phyloP scores from a whole-genome alignment of 2,888 invertebrate species.

The Nycteola revayana region DNA sequence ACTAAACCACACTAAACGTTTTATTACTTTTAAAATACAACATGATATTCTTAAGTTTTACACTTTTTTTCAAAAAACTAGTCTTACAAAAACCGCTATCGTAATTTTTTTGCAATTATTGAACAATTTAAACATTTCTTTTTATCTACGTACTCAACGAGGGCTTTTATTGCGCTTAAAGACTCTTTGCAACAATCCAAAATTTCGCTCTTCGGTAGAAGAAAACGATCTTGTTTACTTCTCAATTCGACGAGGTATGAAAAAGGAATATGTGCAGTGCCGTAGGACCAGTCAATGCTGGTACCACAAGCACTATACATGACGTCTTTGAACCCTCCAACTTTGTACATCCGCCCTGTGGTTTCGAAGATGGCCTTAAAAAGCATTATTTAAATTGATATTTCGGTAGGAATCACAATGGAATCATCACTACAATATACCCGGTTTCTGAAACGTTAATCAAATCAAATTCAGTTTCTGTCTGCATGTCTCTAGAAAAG shows the following conservation, averaged over 20 bases:
- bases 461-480: too few relatives aligned
- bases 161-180: conserved; percentile 53
- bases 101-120: conserved; percentile 33
- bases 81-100: conserved; percentile 10
- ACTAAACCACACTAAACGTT: too few relatives aligned
- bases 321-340: conserved; percentile 70
- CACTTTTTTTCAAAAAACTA: too few relatives aligned
- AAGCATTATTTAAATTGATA: too few relatives aligned
- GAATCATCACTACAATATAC: too few relatives aligned
- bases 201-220: conserved; percentile 61
- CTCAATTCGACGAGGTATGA: conserved; percentile 68
- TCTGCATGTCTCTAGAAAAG: too few relatives aligned
- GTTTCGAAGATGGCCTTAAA: conserved; percentile 68
- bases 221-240: conserved; percentile 59
- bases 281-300: conserved; percentile 76
- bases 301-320: conserved; percentile 72
- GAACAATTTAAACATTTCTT: conserved; percentile 55
- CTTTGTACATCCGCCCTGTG: conserved; percentile 68
- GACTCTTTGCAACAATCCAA: conserved; percentile 59
- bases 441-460: too few relatives aligned
- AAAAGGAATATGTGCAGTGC: conserved; percentile 65
- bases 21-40: too few relatives aligned
- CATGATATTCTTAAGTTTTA: too few relatives aligned
- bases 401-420: too few relatives aligned
- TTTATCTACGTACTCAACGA: conserved; percentile 57